Base-by-base conservation (phyloP, 53 echinoderm and acorn worm genomes). In the Crossaster papposus region DNA sequence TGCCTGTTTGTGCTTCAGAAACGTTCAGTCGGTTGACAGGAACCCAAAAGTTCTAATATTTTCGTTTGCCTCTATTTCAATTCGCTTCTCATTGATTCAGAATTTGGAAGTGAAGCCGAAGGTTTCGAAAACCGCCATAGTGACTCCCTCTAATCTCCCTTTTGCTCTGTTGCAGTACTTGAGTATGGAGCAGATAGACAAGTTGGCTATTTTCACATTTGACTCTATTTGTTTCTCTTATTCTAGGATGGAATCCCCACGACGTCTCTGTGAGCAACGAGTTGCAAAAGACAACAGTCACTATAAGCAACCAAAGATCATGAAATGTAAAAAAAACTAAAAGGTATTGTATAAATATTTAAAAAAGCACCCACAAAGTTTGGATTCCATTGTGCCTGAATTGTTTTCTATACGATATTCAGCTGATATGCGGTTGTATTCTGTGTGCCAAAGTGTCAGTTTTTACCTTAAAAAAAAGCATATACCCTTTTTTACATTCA, bases 191-290 rank as follows among this genome's bases (percentile, higher is more conserved):
- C n/a, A n/a, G n/a, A n/a, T n/a, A n/a, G n/a, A n/a, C n/a, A n/a
- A n/a, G n/a, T n/a, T n/a, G n/a, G 3, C 36, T 8, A 30, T 17
- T 54, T 26, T 32, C 75, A 24, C 3, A 53, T 36, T 70, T 44
- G 18, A 29, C 74, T 38, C 63, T 54, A 44, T 18, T 20, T 54
- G 35, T 55, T 75, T 34, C 44, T 63, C 23, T 18, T 54, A 65
- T 70, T 77, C 18, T 82, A 95, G 95, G 93, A 95, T 78, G 95
- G 95, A 18, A 89, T 95, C 70, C 95, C 95, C 38, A 95, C 92
- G 14, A 95, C 95, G 4, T 95, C 95, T 0, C 80, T 95, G 86
- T 95, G 91, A 93, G 58, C 74, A 20, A 51, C 53, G 3, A 20
- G 44, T 44, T 53, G 22, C n/a, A n/a, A n/a, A n/a, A 26, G 68